Conservation (phyloP, 2,888 invertebrate species). For the Drosophila kanekoi region DNA sequence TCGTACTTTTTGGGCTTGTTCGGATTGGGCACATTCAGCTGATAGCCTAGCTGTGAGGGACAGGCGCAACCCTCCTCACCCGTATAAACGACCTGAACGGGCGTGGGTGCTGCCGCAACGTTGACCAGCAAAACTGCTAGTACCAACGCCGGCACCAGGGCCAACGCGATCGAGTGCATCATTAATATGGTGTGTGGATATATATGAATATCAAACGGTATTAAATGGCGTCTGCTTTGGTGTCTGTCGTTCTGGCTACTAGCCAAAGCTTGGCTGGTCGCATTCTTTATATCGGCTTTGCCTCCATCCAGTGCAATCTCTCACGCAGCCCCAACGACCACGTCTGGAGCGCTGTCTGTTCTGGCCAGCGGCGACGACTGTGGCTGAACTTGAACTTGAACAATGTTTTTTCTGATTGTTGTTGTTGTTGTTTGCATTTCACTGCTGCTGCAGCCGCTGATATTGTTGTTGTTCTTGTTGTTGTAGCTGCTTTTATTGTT, state of each 20-base stretch:
- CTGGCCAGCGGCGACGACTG: slow-evolving; percentile 30
- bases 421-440: background rate
- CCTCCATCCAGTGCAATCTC: slow-evolving; percentile 53
- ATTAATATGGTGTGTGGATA: slow-evolving; percentile 17
- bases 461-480: slow-evolving; percentile 8
- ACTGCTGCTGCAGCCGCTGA: slow-evolving; percentile 5
- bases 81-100: slow-evolving; percentile 77
- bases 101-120: slow-evolving; percentile 36
- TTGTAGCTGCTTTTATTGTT: slow-evolving; percentile 9
- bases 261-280: slow-evolving; percentile 48
- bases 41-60: slow-evolving; percentile 72
- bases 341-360: slow-evolving; percentile 53
- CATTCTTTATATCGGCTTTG: slow-evolving; percentile 72
- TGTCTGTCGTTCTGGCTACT: slow-evolving; percentile 61
- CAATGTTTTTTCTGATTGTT: slow-evolving; percentile 49
- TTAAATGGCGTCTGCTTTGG: slow-evolving; percentile 47
- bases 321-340: slow-evolving; percentile 58
- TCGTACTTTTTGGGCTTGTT: slow-evolving; percentile 44
- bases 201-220: slow-evolving; percentile 4
- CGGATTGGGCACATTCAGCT: slow-evolving; percentile 72
- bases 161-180: slow-evolving; percentile 29
- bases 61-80: slow-evolving; percentile 81
- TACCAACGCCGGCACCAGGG: slow-evolving; percentile 12
- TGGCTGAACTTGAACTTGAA: slow-evolving; percentile 70
- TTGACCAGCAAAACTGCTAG: slow-evolving; percentile 7